Evolutionary conservation across 2,113 vertebrate species (phyloP).

Genomic region (Rhipidura dahli): DNA sequence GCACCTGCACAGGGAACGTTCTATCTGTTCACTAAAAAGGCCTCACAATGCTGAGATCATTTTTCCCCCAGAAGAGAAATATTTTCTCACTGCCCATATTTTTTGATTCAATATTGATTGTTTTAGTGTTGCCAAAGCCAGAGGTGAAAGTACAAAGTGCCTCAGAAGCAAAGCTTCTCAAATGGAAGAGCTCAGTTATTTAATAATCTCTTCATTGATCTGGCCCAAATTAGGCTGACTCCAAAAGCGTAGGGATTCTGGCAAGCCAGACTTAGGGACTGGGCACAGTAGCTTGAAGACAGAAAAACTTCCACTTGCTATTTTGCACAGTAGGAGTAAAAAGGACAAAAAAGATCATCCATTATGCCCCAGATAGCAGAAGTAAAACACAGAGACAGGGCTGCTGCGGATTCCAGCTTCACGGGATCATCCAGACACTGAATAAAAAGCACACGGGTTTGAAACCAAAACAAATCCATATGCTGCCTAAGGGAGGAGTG

Average conservation of each 20-base stretch:
- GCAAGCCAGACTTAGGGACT: neutral
- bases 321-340: neutral
- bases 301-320: neutral
- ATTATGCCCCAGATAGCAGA: neutral
- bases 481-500: slow-evolving; percentile 38
- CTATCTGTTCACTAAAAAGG: neutral
- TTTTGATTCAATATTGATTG: slow-evolving; percentile 26
- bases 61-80: neutral
- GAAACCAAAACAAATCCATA: slow-evolving; percentile 41
- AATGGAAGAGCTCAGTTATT: slow-evolving; percentile 20
- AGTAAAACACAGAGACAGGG: neutral
- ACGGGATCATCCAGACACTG: neutral
- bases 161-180: neutral
- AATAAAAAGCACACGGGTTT: neutral
- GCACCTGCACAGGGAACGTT: neutral
- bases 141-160: neutral
- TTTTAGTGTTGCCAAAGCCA: neutral
- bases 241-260: neutral
- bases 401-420: neutral
- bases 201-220: slow-evolving; percentile 11
- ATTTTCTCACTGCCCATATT: neutral
- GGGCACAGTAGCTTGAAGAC: neutral
- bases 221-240: neutral
- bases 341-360: neutral
- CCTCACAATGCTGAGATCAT: neutral